Evolutionary conservation across 2,113 vertebrate genomes (phyloP), one percentile per base, ranked within the genome.

Genomic region (Todiramphus chloris): DNA sequence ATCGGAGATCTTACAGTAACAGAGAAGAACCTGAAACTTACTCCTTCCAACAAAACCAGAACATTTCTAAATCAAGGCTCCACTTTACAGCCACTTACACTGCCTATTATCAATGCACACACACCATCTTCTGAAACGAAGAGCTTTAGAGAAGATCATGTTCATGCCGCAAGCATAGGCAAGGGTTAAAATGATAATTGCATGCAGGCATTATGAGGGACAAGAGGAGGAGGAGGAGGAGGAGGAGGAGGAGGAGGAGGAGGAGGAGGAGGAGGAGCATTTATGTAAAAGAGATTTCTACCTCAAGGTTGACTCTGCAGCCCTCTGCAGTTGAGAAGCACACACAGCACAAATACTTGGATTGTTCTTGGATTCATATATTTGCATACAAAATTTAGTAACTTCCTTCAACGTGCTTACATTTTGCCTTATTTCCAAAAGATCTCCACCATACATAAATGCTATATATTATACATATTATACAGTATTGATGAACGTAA

Each of bases 241-340:
- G 41, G 46, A 80, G 27, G n/a, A 89, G 37, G 35, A 91, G 72
- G 25, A 93, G 69, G 90, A 68, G 37, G 33, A 64, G 41, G n/a
- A n/a, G n/a, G n/a, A n/a, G 55, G 19, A 63, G 72, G 83, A 59
- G 81, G 33, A 91, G 78, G 46, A 92, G 37, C 30, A 39, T 77
- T 96, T 82, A 90, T 68, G 56, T 93, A 90, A 94, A 98, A 96
- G 73, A 89, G 76, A 31, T 90, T 95, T 87, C 68, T 90, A 82
- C 80, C 64, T 96, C 16, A 4, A 84, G 77, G 75, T 90, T 25
- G 39, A 75, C 81, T 89, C 81, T 80, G 66, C 87, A 96, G 94
- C 94, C 94, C 90, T 94, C 96, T 96, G 93, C 93, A 97, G 96
- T 27, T 92, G 85, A 83, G 53, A 35, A 63, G 55, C 31, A 78